Conservation (phyloP, 2,888 invertebrate species). For the Agrochola circellaris region DNA sequence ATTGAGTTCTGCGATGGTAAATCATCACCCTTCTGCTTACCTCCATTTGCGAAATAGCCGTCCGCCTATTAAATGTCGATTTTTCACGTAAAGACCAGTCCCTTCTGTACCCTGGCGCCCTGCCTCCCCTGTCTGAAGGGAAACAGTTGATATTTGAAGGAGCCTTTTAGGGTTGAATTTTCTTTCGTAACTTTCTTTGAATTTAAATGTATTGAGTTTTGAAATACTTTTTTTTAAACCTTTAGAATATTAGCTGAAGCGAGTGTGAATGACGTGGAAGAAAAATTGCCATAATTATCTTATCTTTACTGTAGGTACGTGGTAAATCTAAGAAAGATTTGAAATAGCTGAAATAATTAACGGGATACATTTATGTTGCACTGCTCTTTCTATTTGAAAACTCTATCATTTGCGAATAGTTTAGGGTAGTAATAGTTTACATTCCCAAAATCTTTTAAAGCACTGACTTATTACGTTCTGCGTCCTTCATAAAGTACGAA, state of each 20-base stretch:
- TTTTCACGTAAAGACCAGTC: conserved; percentile 81
- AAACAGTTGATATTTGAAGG: conserved; percentile 77
- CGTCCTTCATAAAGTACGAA: not conserved
- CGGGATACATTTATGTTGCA: not conserved
- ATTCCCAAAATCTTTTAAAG: not conserved
- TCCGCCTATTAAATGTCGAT: conserved; percentile 89
- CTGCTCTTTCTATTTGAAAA: not conserved
- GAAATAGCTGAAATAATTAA: not conserved
- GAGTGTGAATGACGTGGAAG: conserved; percentile 28
- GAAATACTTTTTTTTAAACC: conserved; percentile 15
- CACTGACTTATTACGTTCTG: not conserved
- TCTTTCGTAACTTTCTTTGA: conserved; percentile 59
- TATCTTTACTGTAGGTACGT: not conserved
- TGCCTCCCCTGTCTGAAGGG: conserved; percentile 64
- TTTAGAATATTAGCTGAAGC: conserved; percentile 10
- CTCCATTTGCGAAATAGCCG: conserved; percentile 80
- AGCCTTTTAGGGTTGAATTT: conserved; percentile 62
- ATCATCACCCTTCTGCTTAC: conserved; percentile 79
- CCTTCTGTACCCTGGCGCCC: conserved; percentile 53
- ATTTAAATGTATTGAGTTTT: conserved; percentile 64
- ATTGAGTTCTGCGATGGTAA: conserved; percentile 71
- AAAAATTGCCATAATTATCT: conserved; percentile 5
- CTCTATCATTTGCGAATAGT: not conserved
- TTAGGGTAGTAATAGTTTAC: not conserved
- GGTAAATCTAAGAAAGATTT: not conserved